Evolutionary conservation across 2,797 vertebrate genomes (phyloP).

Genomic region (Enteromius radiatus): DNA sequence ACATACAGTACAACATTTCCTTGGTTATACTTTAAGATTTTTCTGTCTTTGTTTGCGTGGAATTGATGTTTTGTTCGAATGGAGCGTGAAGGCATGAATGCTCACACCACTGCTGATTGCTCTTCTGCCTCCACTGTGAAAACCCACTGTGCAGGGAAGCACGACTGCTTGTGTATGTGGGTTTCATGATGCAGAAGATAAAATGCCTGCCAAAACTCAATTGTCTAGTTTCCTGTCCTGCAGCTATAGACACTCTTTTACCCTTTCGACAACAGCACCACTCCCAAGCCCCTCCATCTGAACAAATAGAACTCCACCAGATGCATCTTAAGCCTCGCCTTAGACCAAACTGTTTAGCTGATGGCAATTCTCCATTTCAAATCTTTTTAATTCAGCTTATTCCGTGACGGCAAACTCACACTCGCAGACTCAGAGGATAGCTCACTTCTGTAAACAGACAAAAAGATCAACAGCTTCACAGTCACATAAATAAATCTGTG

Average conservation of each 20-base stretch:
- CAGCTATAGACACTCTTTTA: constrained; percentile 29
- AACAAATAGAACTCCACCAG: constrained; percentile 34
- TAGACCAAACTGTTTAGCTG: constrained; percentile 22
- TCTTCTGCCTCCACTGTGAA: constrained; percentile 51
- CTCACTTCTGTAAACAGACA: constrained; percentile 43
- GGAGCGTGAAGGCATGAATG: constrained; percentile 37
- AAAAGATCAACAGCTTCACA: constrained; percentile 37
- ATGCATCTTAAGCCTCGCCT: constrained; percentile 45
- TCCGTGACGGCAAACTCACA: constrained; percentile 36
- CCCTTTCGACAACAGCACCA: constrained; percentile 12
- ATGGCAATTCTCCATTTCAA: constrained; percentile 42
- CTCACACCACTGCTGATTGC: constrained; percentile 53
- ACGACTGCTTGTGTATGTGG: constrained; percentile 39
- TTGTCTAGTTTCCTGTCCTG: constrained; percentile 42
- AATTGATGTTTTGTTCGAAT: constrained; percentile 39
- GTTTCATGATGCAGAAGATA: constrained; percentile 42
- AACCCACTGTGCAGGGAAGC: constrained; percentile 52
- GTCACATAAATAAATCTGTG: constrained; percentile 46
- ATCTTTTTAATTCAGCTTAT: constrained; percentile 48
- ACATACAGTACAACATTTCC: constrained; percentile 4
- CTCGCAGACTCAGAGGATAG: constrained; percentile 19
- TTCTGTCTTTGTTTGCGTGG: constrained; percentile 10
- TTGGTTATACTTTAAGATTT: constrained; percentile 4
- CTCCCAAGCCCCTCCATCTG: constrained; percentile 26
- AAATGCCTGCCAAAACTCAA: constrained; percentile 43